Base-by-base conservation (phyloP, 2,113 vertebrate genomes). In the Tiliqua scincoides region DNA sequence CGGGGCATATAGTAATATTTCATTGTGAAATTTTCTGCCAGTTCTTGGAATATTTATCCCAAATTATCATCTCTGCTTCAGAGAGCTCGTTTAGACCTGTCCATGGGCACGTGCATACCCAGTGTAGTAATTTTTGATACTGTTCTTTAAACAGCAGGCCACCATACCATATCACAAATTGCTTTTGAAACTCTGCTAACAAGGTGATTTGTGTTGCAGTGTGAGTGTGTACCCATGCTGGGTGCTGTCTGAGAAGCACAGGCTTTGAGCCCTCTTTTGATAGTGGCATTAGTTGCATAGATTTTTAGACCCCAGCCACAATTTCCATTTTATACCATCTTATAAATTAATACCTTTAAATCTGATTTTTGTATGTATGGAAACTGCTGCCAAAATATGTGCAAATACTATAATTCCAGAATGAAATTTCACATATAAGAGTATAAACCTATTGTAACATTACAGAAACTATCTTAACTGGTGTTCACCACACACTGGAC, bases 401-500 rank as follows among this genome's bases (percentile, higher is more conserved):
- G 15, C 30, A 20, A 43, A 37, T 59, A 21, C 27, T 82, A 43
- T 75, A 30, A 23, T 30, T 82, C 23, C 32, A 61, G 11, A 68
- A 70, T 59, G 12, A 15, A 32, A 54, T 52, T 54, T 65, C 30
- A 62, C 2, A 67, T 75, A 62, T 0, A 1, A 1, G 35, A 1
- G n/a, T 86, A 35, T 40, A 70, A 1, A 37, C 70, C 1, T 40
- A 72, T 8, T 79, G 65, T 0, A 75, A 35, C 21, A 21, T 0
- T 59, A 0, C 10, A 30, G 84, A 59, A 23, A 35, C 35, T 40
- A 52, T 84, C 43, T 32, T n/a, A 82, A 65, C 35, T 82, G 9
- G 0, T 3, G 9, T 61, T 67, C 73, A 1, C 0, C 1, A 65
- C 23, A 0, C 3, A 52, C 40, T 1, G 43, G 43, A 8, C 4